Base-by-base conservation (phyloP, 2,888 invertebrate species). In the Lypha dubia region DNA sequence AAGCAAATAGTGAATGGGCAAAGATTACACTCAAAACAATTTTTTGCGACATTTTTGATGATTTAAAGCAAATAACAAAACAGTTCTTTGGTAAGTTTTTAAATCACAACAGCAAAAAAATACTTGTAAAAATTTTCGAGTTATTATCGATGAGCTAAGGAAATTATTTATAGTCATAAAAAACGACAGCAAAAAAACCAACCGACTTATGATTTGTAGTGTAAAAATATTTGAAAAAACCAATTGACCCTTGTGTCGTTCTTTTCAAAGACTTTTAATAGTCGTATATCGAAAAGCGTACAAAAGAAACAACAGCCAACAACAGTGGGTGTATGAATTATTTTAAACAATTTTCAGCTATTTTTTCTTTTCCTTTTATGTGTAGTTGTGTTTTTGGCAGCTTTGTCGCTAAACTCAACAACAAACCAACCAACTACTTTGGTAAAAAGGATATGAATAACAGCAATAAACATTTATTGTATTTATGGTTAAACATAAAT, bases 401-500 rank as follows among this genome's bases (percentile, higher is more conserved):
- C 60, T 46, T 44, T 28, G 46, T 44, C 38, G 24, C 51, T 9
- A 67, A 51, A 24, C 41, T 28, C 32, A 41, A 49, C 15, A 46
- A 17, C 11, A 35, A 51, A 60, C 1, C 11, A 71, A 22, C 68
- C 49, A 49, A 20, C 13, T 8, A 20, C 44, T 15, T 3, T 1
- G 20, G 8, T 41, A 44, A 46, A 38, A 80, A 68, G 77, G 46
- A 84, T 51, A 22, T 77, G 60, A 46, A 49, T 63, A 17, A 68
- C 11, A 58, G 44, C 53, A 62, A 76, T 51, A 74, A 70, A 70
- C 51, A 81, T 81, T 81, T 77, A 81, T 84, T 63, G 77, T 70
- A 58, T 81, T 84, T 84, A 81, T 84, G 81, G 32, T 68, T 70
- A 15, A 74, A 71, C 84, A 84, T 84, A 84, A 84, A 81, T 84